Evolutionary conservation across 2,888 invertebrate genomes (phyloP).

Genomic region (Carabus problematicus): DNA sequence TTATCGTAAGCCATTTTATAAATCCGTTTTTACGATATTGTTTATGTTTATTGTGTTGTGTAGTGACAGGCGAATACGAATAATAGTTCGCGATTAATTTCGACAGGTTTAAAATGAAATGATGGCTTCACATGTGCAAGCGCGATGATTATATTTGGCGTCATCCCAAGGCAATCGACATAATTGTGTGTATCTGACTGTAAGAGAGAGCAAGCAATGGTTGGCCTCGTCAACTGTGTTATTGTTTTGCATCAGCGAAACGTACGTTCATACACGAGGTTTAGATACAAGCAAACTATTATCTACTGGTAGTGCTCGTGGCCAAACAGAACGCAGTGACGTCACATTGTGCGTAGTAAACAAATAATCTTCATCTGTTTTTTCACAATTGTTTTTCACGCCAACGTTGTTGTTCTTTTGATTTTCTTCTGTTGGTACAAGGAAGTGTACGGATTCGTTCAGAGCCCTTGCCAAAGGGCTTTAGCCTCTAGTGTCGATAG

Average conservation of each 20-base stretch:
- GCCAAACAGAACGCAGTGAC: slow-evolving; percentile 10
- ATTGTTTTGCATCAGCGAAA: slow-evolving; percentile 28
- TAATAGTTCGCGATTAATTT: no score
- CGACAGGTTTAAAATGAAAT: no score
- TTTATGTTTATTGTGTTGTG: no score
- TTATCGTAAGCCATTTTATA: no score
- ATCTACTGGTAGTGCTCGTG: no score
- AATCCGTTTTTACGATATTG: no score
- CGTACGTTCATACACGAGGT: no score
- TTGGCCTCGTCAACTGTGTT: slow-evolving; percentile 33
- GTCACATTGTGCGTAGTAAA: slow-evolving; percentile 29
- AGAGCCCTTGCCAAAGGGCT: slow-evolving; percentile 15
- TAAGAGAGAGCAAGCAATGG: slow-evolving; percentile 8
- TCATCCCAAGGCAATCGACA: slow-evolving; percentile 31
- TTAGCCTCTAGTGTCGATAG: slow-evolving; percentile 6
- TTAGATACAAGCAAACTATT: no score
- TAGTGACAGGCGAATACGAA: no score
- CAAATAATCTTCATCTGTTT: slow-evolving; percentile 16
- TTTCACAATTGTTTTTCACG: neutral
- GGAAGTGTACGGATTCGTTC: no score
- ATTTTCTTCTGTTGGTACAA: no score
- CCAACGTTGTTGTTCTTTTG: no score
- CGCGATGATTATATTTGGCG: slow-evolving; percentile 7
- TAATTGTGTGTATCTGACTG: slow-evolving; percentile 22
- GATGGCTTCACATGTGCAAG: neutral